These are phyloP conservation scores for Cottus gobio DNA, from an alignment of 2,113 vertebrate genomes.

Conservation along the genomic window DNA sequence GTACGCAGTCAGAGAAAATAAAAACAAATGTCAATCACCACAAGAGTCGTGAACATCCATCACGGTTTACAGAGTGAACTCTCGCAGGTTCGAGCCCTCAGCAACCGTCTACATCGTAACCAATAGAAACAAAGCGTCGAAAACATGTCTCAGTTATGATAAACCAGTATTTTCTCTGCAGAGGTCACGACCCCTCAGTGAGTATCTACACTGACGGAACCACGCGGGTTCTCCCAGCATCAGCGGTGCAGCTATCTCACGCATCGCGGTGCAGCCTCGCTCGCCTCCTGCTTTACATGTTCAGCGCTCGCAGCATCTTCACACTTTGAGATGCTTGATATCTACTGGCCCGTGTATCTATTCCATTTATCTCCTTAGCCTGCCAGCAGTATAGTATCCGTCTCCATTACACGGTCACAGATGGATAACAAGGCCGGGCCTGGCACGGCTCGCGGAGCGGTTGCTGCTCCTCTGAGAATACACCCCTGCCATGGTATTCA, in stretches of 20 bases:
- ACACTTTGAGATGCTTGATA: slow-evolving; percentile 52
- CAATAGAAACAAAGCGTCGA: background rate
- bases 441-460: slow-evolving; percentile 63
- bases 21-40: background rate
- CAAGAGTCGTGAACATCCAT: background rate
- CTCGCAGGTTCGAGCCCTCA: background rate
- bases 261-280: slow-evolving; percentile 22
- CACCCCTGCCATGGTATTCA: slow-evolving; percentile 73
- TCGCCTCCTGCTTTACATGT: slow-evolving; percentile 47
- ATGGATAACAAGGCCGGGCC: slow-evolving; percentile 74
- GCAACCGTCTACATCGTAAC: background rate
- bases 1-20: no score
- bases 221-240: background rate
- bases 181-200: background rate
- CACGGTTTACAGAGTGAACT: background rate
- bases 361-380: slow-evolving; percentile 47
- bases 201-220: background rate
- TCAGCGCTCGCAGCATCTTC: slow-evolving; percentile 43
- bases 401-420: slow-evolving; percentile 72
- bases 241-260: background rate
- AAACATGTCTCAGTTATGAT: background rate
- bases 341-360: slow-evolving; percentile 55
- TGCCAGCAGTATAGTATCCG: slow-evolving; percentile 67
- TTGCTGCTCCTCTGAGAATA: slow-evolving; percentile 67
- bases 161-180: background rate